Conservation (phyloP, 2,113 vertebrate species). For the Myocastor coypus region DNA sequence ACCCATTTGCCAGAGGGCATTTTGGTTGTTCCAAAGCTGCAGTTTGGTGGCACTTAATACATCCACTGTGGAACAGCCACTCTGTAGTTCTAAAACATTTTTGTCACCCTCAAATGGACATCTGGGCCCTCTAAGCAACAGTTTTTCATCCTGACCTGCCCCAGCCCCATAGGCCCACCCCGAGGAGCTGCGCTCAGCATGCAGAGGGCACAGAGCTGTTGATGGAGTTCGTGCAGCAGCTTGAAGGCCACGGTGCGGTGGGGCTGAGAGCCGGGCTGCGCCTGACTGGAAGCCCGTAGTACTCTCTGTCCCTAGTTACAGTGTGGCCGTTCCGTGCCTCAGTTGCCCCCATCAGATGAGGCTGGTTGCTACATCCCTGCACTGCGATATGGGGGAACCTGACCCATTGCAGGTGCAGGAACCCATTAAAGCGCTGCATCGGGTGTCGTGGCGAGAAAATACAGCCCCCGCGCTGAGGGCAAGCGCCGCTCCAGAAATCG, state of each 20-base stretch:
- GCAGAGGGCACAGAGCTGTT: not conserved
- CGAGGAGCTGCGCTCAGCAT: not conserved
- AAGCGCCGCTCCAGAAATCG: too few species aligned
- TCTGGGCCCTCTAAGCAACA: not conserved
- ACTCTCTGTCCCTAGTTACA: not conserved
- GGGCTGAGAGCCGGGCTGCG: too few species aligned
- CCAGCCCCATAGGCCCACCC: accelerated
- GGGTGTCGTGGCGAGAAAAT: not conserved
- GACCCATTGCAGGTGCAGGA: not conserved
- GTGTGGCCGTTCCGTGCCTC: not conserved
- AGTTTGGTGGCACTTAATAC: accelerated
- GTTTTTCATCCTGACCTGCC: accelerated
- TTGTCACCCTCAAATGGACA: accelerated
- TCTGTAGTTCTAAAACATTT: accelerated
- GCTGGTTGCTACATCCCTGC: not conserved
- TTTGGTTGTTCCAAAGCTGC: not conserved
- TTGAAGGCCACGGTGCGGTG: not conserved
- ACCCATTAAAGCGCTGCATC: not conserved
- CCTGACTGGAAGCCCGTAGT: not conserved
- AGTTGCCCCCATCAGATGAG: not conserved
- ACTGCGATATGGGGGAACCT: not conserved
- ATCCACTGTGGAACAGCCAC: not conserved
- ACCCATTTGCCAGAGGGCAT: not conserved
- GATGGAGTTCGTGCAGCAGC: not conserved
- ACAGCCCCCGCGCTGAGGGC: not conserved